Percentiles rank a stretch among this genome's conserved stretches.
Evolutionary conservation across 2,888 invertebrate genomes (phyloP).

Genomic region (Marasmarcha lunaedactyla): DNA sequence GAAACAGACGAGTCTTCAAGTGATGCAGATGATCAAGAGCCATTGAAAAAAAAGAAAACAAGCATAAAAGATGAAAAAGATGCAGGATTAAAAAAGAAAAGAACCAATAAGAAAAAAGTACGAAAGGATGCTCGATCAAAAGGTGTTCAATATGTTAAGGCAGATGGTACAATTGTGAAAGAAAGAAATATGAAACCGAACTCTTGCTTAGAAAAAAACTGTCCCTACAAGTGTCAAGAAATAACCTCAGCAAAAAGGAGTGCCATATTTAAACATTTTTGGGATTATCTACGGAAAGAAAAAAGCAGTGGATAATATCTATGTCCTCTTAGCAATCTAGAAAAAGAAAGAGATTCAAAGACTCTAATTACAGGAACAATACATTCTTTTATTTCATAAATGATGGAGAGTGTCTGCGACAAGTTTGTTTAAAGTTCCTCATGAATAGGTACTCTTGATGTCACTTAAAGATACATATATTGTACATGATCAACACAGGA

Average conservation of each 20-base stretch:
- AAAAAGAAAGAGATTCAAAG: slow-evolving; percentile 8
- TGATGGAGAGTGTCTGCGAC: slow-evolving; percentile 12
- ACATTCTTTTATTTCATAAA: slow-evolving; percentile 12
- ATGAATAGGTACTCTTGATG: slow-evolving; percentile 11
- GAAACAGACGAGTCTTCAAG: slow-evolving; percentile 1
- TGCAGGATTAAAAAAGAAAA: slow-evolving; percentile 3
- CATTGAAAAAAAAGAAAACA: background rate
- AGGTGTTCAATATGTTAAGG: background rate
- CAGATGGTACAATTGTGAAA: slow-evolving; percentile 4
- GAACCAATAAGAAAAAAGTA: slow-evolving; percentile 4
- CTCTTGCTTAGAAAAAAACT: slow-evolving; percentile 8
- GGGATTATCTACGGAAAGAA: slow-evolving; percentile 8
- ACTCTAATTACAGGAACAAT: slow-evolving; percentile 3
- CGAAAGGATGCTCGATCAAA: background rate
- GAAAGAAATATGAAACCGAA: slow-evolving; percentile 10
- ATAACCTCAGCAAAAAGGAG: slow-evolving; percentile 8
- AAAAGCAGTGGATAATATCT: slow-evolving; percentile 12
- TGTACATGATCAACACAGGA: slow-evolving; percentile 6
- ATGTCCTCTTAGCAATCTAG: slow-evolving; percentile 3
- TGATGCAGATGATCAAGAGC: background rate
- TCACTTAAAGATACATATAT: slow-evolving; percentile 11
- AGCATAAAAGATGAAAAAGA: background rate
- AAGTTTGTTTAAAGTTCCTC: slow-evolving; percentile 12
- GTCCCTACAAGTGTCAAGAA: slow-evolving; percentile 4
- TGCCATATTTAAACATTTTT: slow-evolving; percentile 11